Conservation (phyloP, 2,888 invertebrate genomes). For the Heliconius hortense region DNA sequence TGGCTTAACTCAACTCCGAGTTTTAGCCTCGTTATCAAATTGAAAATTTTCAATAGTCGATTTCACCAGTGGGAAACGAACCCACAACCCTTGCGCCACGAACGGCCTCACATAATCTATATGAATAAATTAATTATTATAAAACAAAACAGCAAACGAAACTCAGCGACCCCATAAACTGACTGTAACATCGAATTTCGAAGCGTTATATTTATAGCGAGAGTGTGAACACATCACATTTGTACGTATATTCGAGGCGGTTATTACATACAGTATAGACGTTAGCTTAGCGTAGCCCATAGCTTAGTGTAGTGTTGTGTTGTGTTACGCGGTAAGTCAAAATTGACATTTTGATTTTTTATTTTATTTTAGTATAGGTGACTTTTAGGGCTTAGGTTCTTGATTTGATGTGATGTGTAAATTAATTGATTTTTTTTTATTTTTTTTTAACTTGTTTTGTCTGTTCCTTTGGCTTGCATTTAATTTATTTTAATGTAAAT, state of each 20-base stretch:
- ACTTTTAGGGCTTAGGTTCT: background rate
- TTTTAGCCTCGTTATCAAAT: too few species aligned
- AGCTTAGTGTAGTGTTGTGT: slow-evolving; percentile 36
- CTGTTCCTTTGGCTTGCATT: background rate
- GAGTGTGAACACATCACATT: slow-evolving; percentile 42
- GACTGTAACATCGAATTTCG: slow-evolving; percentile 43
- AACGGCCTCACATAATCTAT: too few species aligned
- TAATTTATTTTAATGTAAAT: background rate
- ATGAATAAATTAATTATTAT: background rate
- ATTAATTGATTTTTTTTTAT: background rate
- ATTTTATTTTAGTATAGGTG: background rate
- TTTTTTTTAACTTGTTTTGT: background rate
- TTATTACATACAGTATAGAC: slow-evolving; percentile 50
- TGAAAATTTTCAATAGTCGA: too few species aligned
- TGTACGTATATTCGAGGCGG: slow-evolving; percentile 47
- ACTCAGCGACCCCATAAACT: slow-evolving; percentile 42
- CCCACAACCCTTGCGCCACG: too few species aligned
- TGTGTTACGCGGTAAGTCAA: slow-evolving; percentile 41
- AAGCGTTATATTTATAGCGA: slow-evolving; percentile 46
- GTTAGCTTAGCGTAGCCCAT: slow-evolving; percentile 42
- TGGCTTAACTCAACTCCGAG: background rate
- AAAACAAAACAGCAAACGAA: slow-evolving; percentile 12
- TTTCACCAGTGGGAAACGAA: too few species aligned
- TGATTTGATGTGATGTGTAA: background rate
- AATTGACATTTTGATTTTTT: slow-evolving; percentile 13